These are phyloP conservation scores for Pangasius macronema DNA, from an alignment of 2,797 vertebrate species.

Conservation along the genomic window DNA sequence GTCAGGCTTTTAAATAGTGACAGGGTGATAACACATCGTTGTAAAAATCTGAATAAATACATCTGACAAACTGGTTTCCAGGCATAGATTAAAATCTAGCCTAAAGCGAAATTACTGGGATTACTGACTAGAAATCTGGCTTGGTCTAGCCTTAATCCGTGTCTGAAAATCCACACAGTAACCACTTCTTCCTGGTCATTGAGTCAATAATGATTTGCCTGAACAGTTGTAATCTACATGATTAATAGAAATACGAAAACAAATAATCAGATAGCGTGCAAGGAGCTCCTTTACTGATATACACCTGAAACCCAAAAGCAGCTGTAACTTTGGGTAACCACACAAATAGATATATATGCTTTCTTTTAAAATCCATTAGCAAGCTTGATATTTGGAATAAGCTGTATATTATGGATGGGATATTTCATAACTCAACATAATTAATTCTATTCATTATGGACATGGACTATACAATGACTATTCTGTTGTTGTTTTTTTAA, in stretches of 20 bases:
- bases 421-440: conserved; percentile 31
- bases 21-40: not conserved
- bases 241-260: conserved; percentile 1
- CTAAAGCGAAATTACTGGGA: not conserved
- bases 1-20: conserved; percentile 42
- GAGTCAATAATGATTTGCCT: not conserved
- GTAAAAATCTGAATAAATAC: conserved; percentile 10
- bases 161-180: conserved; percentile 13
- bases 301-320: conserved; percentile 9
- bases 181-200: not conserved
- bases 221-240: not conserved
- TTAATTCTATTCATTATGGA: conserved; percentile 9
- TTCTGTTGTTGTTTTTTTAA: conserved; percentile 38
- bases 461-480: conserved; percentile 37
- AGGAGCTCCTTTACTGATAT: not conserved
- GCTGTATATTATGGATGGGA: conserved; percentile 34
- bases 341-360: conserved; percentile 25
- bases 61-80: not conserved
- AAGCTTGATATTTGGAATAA: conserved; percentile 34
- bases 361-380: conserved; percentile 23
- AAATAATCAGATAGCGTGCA: not conserved
- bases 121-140: not conserved
- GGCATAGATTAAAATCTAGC: not conserved
- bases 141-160: not conserved
- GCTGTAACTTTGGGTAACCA: not conserved